These are phyloP conservation scores for Zeus faber DNA, from an alignment of 2,113 vertebrate species.

Conservation along the genomic window DNA sequence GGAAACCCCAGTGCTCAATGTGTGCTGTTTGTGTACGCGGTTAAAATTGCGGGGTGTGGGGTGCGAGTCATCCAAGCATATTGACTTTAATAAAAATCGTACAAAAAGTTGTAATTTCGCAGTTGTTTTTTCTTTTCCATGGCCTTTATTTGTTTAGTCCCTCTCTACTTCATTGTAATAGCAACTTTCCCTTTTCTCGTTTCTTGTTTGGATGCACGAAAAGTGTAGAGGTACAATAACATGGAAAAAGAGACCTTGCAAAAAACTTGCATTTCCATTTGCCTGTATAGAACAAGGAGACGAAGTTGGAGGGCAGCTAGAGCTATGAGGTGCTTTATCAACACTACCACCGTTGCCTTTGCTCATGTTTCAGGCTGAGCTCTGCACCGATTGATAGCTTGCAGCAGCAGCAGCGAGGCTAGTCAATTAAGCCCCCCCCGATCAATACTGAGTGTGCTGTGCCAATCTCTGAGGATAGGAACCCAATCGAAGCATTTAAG, in stretches of 20 bases:
- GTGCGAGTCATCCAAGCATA: too few relatives aligned
- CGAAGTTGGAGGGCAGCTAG: background rate
- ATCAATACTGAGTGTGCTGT: conserved; percentile 36
- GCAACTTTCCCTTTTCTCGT: background rate
- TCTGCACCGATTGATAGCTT: conserved; percentile 18
- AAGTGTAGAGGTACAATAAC: background rate
- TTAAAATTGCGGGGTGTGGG: too few relatives aligned
- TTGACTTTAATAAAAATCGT: too few relatives aligned
- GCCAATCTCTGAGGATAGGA: conserved; percentile 12
- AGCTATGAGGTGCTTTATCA: conserved; percentile 7
- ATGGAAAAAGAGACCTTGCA: background rate
- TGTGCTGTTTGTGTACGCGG: too few relatives aligned
- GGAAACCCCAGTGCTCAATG: too few relatives aligned
- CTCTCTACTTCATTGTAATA: background rate
- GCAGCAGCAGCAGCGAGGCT: conserved; percentile 13
- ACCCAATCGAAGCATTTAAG: conserved; percentile 12
- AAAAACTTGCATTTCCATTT: background rate
- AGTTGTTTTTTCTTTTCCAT: too few relatives aligned
- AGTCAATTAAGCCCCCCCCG: conserved; percentile 16
- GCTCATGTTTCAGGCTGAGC: conserved; percentile 34
- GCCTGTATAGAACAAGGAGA: conserved; percentile 13
- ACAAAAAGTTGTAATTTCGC: too few relatives aligned
- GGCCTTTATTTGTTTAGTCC: too few relatives aligned
- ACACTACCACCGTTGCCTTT: conserved; percentile 1
- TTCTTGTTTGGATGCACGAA: background rate